Base-by-base conservation (phyloP, 2,888 invertebrate genomes). In the Chrysotoxum bicinctum region DNA sequence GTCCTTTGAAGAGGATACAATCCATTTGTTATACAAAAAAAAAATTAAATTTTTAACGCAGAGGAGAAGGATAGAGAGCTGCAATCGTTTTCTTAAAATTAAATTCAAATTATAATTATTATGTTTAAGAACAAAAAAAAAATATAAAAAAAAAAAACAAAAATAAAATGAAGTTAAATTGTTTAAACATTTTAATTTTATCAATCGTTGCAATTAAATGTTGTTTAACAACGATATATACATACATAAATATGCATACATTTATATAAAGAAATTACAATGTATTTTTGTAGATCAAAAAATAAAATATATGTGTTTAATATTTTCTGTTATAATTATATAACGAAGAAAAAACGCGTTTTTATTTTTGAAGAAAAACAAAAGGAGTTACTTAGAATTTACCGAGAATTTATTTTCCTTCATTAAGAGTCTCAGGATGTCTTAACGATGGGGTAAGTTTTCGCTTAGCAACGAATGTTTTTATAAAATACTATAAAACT, bases 1-100 rank as follows among this genome's bases (percentile, higher is more conserved):
- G 16, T 43, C 70, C 64, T 19, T 74, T 62, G 30, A 72, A 58
- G 58, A 66, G n/a, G 30, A 40, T 50, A 45, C 35, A 64, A 68
- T 66, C 75, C 48, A 21, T 69, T 66, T 75, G 35, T 68, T 64
- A 6, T 21, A 12, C 32, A 30, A 26, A 72, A 48, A 72, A 69
- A 76, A 7, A 30, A 69, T 62, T 30, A 43, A 19, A 16, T 50
- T 73, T 74, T 75, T 69, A 35, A 89, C 87, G 88, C 89, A 88
- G 88, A 85, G 90, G 90, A 91, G 91, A 91, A 91, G 91, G 91
- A 91, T 91, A 91, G 91, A 91, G 90, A 89, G 88, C 88, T 87
- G 88, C 88, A 88, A 87, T 73, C 35, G 9, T 60, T 54, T 50
- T 52, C 43, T 16, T 9, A 56, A 52, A 32, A 66, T 26, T 64